Conservation (phyloP, 2,113 vertebrate genomes). For the Epinephelus fuscoguttatus region DNA sequence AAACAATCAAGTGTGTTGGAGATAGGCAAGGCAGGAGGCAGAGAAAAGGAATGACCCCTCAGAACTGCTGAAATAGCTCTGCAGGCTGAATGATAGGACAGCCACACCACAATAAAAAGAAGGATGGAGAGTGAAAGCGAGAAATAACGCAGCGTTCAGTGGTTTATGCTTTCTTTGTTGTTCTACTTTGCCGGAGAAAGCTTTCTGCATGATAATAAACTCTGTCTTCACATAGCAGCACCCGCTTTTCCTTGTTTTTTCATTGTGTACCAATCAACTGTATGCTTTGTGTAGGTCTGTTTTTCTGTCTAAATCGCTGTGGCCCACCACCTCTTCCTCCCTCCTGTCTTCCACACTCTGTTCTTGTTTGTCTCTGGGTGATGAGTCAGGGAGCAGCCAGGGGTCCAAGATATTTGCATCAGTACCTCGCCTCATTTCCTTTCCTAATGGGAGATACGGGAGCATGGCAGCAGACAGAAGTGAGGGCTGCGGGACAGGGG, state of each 20-base stretch:
- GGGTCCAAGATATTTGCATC: constrained; percentile 71
- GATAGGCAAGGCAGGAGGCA: constrained; percentile 34
- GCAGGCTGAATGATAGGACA: constrained; percentile 55
- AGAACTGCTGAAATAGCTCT: constrained; percentile 66
- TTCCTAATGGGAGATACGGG: constrained; percentile 68
- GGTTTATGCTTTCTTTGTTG: constrained; percentile 41
- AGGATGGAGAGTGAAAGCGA: constrained; percentile 19
- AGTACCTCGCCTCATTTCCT: constrained; percentile 74
- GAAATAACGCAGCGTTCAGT: constrained; percentile 35
- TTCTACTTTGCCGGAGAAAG: constrained; percentile 31
- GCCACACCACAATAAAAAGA: constrained; percentile 36
- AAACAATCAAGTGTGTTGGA: constrained; percentile 42
- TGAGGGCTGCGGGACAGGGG: constrained; percentile 31
- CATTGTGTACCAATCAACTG: constrained; percentile 25
- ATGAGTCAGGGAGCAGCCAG: constrained; percentile 71
- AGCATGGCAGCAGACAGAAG: constrained; percentile 48
- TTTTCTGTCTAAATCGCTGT: constrained; percentile 35
- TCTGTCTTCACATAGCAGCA: neutral
- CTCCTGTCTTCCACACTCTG: constrained; percentile 10
- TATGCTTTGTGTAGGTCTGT: constrained; percentile 18
- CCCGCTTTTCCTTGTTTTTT: neutral
- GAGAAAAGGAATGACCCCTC: constrained; percentile 47
- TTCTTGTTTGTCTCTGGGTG: constrained; percentile 59
- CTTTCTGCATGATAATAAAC: constrained; percentile 48
- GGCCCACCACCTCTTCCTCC: constrained; percentile 19